Base-by-base conservation (phyloP, 2,888 invertebrate genomes). In the Bibio marci region DNA sequence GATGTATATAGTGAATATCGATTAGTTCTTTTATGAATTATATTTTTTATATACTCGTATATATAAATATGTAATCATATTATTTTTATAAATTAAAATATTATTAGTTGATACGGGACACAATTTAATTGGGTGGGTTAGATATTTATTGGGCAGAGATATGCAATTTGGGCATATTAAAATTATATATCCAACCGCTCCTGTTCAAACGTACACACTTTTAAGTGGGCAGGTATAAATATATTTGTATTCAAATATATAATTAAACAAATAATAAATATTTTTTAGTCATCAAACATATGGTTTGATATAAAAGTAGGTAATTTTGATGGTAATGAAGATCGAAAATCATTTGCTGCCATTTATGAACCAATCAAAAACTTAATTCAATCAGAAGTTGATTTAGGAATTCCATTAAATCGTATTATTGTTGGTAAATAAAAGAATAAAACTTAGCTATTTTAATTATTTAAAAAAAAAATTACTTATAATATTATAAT, bases 241-340 rank as follows among this genome's bases (percentile, higher is more conserved):
- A 30, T n/a, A 30, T 30, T 12, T 30, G n/a, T n/a, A n/a, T n/a
- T n/a, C n/a, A 6, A 6, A 13, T 30, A n/a, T n/a, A n/a, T n/a
- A n/a, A n/a, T n/a, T n/a, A n/a, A n/a, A n/a, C n/a, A 30, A 15
- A n/a, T n/a, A n/a, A n/a, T n/a, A n/a, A n/a, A n/a, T n/a, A n/a
- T n/a, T n/a, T n/a, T n/a, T n/a, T 48, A 44, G 63, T 59, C 51
- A 1, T 58, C 58, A 2, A 71, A 73, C 57, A 82, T 87, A 0
- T 88, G 87, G 87, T 87, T 82, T 58, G 80, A 88, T 53, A 67
- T 86, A 19, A 56, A 63, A 15, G 64, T 66, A 13, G 68, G 86
- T 32, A 64, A 69, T 2, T 50, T 63, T 37, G 53, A 57, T 4
- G 52, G 56, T 0, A 33, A 38, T 11, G 61, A 61, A 41, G 50